Evolutionary conservation across 2,113 vertebrate species (phyloP), one percentile per base, ranked within the genome.

Genomic region (Pipa parva): DNA sequence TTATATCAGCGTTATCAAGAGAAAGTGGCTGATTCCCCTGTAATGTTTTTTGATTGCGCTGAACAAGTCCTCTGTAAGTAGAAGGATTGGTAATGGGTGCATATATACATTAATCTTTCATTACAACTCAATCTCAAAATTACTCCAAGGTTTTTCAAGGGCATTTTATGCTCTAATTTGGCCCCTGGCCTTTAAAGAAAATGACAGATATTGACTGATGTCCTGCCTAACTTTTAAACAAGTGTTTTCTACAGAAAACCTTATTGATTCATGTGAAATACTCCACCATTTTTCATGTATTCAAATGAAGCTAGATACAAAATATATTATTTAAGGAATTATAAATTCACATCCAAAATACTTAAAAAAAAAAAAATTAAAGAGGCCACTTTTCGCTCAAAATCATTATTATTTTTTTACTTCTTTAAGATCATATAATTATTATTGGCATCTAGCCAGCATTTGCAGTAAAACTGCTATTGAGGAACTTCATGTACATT

Each of bases 21-120:
- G 64, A 76, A 72, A 71, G 45, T 75, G 59, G 46, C 70, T 57
- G 72, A 75, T 82, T 73, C 72, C 28, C 70, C 79, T 66, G 78
- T 77, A 77, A 79, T 79, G 73, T 72, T 70, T 70, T 72, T 83
- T 78, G 76, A 71, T 66, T 74, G 62, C 63, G 73, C 63, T 78
- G 73, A 76, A 74, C 75, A 81, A 81, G 78, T 81, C 77, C 74
- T 74, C 78, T 82, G 80, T 75, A 80, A 83, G 80, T 75, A 77
- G 71, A 76, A 70, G 65, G 68, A 67, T 28, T 84, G 74, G 77
- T 80, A 81, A 81, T 77, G 72, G 74, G 76, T 77, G 75, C 59
- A 63, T 78, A 8, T 76, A 76, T 82, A 82, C 81, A 83, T 85
- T 84, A 85, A 81, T 80, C 75, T 83, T 85, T 81, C 79, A 84